Evolutionary conservation across 2,888 invertebrate species (phyloP), one percentile per base, ranked within the genome.

Genomic region (Synergus gifuensis): DNA sequence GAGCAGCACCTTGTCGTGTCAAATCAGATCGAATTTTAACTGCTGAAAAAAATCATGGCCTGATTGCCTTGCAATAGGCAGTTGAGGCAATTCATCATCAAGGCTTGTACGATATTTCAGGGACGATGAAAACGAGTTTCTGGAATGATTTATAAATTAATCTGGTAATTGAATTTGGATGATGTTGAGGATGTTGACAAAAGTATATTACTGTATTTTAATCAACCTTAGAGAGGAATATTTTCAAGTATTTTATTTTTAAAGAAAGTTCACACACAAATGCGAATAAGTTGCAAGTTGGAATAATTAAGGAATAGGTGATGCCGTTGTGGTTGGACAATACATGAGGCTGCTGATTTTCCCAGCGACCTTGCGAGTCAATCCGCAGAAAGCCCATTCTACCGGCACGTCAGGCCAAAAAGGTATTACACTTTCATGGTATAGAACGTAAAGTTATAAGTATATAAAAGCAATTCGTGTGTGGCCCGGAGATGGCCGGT

Each of bases 401-500:
- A 67, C 63, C 83, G 81, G 54, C 77, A 67, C 81, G 78, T 77
- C 79, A 76, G 76, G 83, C 81, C 85, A 83, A 83, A 89, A 88
- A 89, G 87, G 87, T 87, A 89, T 87, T 88, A 87, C 88, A 87
- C 86, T 87, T 88, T 86, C 86, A 86, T 86, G 89, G 89, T 84
- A 86, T 86, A 84, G 88, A 87, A 87, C 89, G 89, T 88, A 87
- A 89, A 88, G 89, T n/a, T n/a, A n/a, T 89, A 89, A 89, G 90
- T 90, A 88, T 92, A 92, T 91, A 91, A 92, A 92, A 91, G 91
- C 91, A 90, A 92, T 92, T 91, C 91, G 92, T 92, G 92, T 92
- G 92, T 92, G 92, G 92, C 92, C 92, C 90, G 89, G 90, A 91
- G 91, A 92, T 92, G 91, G 91, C 90, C 90, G 91, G 92, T 92